Conservation (phyloP, 2,797 vertebrate genomes). For the Argyrosomus regius region DNA sequence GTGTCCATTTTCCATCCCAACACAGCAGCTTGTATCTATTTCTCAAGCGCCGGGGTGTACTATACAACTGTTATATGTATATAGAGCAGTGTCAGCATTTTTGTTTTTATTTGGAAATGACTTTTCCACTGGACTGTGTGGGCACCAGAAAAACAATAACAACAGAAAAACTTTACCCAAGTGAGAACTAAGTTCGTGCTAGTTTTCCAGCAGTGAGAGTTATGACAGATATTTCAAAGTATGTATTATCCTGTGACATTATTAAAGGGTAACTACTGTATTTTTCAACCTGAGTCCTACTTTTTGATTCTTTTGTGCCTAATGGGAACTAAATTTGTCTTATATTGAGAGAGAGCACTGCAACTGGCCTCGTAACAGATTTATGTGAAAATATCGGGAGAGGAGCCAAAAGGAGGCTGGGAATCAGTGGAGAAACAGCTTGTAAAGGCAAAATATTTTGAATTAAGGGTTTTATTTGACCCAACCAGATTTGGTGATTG, state of each 20-base stretch:
- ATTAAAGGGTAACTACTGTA: not conserved
- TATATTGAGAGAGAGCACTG: too few relatives aligned
- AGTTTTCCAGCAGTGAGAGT: not conserved
- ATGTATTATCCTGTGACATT: not conserved
- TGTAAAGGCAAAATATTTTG: too few relatives aligned
- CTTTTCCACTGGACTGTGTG: not conserved
- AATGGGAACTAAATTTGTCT: too few relatives aligned
- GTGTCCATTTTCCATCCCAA: constrained; percentile 13
- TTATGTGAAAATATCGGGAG: too few relatives aligned
- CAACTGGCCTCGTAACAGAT: too few relatives aligned
- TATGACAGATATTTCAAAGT: not conserved
- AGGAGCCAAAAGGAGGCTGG: too few relatives aligned
- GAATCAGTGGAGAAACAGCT: too few relatives aligned
- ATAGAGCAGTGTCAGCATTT: constrained; percentile 11
- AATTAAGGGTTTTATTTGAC: too few relatives aligned
- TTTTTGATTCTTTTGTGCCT: too few relatives aligned
- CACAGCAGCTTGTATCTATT: not conserved
- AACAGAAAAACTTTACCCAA: not conserved
- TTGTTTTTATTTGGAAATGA: constrained; percentile 1
- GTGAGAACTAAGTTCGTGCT: not conserved
- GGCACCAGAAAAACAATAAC: not conserved
- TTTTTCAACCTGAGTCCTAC: too few relatives aligned
- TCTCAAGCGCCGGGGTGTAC: not conserved
- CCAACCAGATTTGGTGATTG: too few relatives aligned
- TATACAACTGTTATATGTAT: not conserved